Base-by-base conservation (phyloP, 2,888 invertebrate species). In the Abrostola triplasia region DNA sequence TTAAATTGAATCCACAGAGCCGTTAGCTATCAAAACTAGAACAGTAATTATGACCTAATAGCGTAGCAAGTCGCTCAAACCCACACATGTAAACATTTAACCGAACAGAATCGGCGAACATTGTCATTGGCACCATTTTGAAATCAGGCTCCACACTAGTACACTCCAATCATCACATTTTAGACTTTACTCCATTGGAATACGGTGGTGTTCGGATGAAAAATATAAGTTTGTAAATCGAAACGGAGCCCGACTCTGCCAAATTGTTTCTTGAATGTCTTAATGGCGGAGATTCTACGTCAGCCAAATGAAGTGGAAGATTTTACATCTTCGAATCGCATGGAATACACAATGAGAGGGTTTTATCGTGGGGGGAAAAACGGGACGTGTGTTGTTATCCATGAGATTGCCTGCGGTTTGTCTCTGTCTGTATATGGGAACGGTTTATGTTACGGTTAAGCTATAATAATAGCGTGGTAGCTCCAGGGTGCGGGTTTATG, bases 231-330 rank as follows among this genome's bases (percentile, higher is more conserved):
- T 76, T 67, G 76, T 53, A 60, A 53, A 64, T 76, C 64, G 61
- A 68, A 62, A 62, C 76, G 71, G 67, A 76, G 63, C 70, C 53
- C 66, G 59, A 61, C 62, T 53, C 74, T 81, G 84, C 86, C 86
- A 86, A 86, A 86, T 86, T 85, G 84, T 86, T 86, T 86, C 82
- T 80, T 77, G 81, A 81, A 85, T 79, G 82, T 83, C 82, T 84
- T 85, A 86, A 87, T 86, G 82, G 83, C 63, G 61, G 65, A 62
- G 73, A 76, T 73, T 81, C 79, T 76, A 76, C 83, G 77, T 81
- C 71, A 77, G 73, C 68, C 65, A 82, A 87, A 86, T 85, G 83
- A 84, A 82, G 81, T 73, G 72, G 77, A 84, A 84, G 71, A 82
- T 84, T 83, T 67, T 81, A 78, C 80, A 81, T 81, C 73, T 70